phyloP scores from a whole-genome alignment of 2,113 vertebrate species.

The Acanthisitta chloris region DNA sequence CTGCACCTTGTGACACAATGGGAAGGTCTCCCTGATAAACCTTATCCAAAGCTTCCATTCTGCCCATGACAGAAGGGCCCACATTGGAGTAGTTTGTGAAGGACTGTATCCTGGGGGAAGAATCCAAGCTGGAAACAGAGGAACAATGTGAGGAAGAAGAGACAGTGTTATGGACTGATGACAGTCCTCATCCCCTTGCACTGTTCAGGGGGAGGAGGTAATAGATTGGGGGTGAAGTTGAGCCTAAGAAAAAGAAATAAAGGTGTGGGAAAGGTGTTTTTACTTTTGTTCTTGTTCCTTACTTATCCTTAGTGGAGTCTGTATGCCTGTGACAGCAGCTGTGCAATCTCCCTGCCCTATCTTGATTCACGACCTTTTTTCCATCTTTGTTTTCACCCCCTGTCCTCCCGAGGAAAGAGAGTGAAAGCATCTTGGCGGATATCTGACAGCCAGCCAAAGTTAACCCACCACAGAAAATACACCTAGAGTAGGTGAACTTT shows the following conservation, averaged over 20 bases:
- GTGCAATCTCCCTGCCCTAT: background rate
- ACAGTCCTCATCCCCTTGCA: rapidly evolving
- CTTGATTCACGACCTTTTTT: rapidly evolving
- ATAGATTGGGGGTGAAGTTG: background rate
- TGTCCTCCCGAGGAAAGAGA: background rate
- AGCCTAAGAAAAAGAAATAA: background rate
- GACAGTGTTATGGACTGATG: background rate
- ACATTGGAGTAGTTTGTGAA: background rate
- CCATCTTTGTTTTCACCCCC: background rate
- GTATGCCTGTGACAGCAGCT: background rate
- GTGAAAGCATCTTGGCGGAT: background rate
- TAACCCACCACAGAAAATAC: background rate
- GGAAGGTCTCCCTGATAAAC: background rate
- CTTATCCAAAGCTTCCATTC: background rate
- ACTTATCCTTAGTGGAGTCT: rapidly evolving
- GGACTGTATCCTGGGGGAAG: background rate
- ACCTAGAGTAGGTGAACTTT: background rate
- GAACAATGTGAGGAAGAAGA: background rate
- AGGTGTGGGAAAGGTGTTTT: background rate
- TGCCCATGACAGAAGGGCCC: background rate
- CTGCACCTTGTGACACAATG: background rate
- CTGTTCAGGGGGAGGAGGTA: rapidly evolving
- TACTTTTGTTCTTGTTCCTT: background rate
- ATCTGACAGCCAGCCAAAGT: background rate
- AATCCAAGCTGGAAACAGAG: background rate